A percentile compares a stretch with the other conserved stretches of the same genome.
Evolutionary conservation across 2,113 vertebrate species (phyloP).

Genomic region (Aythya baeri): DNA sequence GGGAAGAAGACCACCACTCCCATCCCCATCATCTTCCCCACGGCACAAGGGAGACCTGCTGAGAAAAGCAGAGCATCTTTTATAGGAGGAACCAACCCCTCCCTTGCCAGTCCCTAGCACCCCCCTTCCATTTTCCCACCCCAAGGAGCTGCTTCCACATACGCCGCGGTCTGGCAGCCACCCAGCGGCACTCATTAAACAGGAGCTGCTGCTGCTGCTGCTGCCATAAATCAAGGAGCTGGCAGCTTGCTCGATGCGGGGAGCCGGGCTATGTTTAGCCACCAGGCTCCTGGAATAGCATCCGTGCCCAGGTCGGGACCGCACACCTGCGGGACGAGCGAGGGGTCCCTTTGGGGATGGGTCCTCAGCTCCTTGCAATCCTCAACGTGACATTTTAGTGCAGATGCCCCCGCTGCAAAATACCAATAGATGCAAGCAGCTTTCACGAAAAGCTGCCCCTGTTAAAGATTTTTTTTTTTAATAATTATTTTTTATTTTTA

Average conservation of each 20-base stretch:
- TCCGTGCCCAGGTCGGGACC: background rate
- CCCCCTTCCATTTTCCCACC: too few species aligned
- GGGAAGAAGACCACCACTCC: background rate
- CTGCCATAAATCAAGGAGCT: background rate
- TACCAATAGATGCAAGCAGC: background rate
- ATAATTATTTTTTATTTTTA: too few species aligned
- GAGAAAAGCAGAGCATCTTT: background rate
- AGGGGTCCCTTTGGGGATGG: background rate
- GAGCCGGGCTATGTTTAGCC: background rate
- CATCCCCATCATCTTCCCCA: background rate
- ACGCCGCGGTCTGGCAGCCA: background rate
- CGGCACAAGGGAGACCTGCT: background rate
- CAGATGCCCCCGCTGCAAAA: background rate
- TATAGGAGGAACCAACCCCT: background rate
- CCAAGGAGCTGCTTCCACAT: background rate
- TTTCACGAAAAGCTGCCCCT: background rate
- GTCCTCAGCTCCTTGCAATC: background rate
- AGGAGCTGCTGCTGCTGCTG: background rate
- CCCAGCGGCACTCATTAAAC: background rate
- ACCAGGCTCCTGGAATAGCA: background rate
- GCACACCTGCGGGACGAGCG: accelerated
- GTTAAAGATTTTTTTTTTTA: too few species aligned
- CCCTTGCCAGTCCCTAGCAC: background rate
- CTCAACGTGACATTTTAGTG: background rate
- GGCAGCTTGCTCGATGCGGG: background rate